Conservation (phyloP, 2,113 vertebrate species). For the Aegotheles bennettii region DNA sequence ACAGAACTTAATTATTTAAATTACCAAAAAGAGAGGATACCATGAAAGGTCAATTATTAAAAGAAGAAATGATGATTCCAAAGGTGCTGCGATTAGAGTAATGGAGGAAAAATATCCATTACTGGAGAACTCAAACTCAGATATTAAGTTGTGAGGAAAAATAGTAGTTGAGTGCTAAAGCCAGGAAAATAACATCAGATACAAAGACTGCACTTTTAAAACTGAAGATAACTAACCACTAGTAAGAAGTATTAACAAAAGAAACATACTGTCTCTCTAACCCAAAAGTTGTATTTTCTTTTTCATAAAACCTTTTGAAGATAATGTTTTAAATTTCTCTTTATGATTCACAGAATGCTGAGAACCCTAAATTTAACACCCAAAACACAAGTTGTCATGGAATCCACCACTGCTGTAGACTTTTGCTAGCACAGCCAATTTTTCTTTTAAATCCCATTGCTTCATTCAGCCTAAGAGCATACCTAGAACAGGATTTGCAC, state of each 20-base stretch:
- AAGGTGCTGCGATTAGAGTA: neutral
- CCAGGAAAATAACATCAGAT: neutral
- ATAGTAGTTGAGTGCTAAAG: neutral
- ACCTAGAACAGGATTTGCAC: neutral
- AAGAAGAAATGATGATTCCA: neutral
- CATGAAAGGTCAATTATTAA: neutral
- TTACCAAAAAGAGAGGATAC: neutral
- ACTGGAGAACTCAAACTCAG: neutral
- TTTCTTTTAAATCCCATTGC: neutral
- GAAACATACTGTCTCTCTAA: neutral
- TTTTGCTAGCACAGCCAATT: fast-evolving
- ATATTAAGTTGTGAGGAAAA: neutral
- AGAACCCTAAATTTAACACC: neutral
- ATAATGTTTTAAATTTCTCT: neutral
- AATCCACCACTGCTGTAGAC: neutral
- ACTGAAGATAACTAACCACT: neutral
- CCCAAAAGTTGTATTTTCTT: neutral
- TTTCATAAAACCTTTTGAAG: neutral
- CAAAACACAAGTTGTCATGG: fast-evolving
- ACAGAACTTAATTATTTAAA: neutral
- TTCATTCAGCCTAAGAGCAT: neutral
- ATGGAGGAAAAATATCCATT: neutral
- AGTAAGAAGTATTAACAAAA: neutral
- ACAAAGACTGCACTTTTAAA: neutral
- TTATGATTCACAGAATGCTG: neutral